A percentile compares a stretch with the other conserved stretches of the same genome.
phyloP scores from a whole-genome alignment of 2,113 vertebrate genomes.

The Ploceus nigricollis region DNA sequence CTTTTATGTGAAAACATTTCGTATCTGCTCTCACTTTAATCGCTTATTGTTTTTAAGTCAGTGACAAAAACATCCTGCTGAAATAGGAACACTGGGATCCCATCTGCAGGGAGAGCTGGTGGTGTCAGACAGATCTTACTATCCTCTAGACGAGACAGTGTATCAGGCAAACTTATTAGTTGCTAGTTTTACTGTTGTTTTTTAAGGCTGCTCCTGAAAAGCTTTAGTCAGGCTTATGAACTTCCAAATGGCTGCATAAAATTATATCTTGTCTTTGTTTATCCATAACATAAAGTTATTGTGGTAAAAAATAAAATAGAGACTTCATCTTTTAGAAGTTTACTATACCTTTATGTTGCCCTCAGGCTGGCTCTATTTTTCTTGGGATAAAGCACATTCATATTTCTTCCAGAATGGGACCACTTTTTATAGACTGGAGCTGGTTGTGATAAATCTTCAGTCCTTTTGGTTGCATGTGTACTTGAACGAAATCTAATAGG shows the following conservation, averaged over 20 bases:
- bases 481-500: background rate
- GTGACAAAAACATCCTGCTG: constrained; percentile 40
- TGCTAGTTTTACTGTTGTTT: constrained; percentile 6
- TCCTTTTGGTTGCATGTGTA: background rate
- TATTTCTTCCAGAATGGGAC: constrained; percentile 10
- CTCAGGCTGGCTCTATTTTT: background rate
- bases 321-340: constrained; percentile 7
- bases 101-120: background rate
- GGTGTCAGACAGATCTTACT: background rate
- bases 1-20: constrained; percentile 44
- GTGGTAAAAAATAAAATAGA: constrained; percentile 18
- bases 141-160: rapidly evolving
- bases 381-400: background rate
- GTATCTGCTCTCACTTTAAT: background rate
- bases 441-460: background rate
- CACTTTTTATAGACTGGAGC: background rate
- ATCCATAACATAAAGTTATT: constrained; percentile 15
- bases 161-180: background rate
- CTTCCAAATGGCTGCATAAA: constrained; percentile 15
- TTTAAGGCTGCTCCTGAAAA: constrained; percentile 13
- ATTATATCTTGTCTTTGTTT: constrained; percentile 27
- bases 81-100: constrained; percentile 5
- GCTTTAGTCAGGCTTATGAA: constrained; percentile 1
- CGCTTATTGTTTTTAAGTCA: constrained; percentile 7
- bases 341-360: constrained; percentile 23